Evolutionary conservation across 2,888 invertebrate species (phyloP).

Genomic region (Drosophila picticornis): DNA sequence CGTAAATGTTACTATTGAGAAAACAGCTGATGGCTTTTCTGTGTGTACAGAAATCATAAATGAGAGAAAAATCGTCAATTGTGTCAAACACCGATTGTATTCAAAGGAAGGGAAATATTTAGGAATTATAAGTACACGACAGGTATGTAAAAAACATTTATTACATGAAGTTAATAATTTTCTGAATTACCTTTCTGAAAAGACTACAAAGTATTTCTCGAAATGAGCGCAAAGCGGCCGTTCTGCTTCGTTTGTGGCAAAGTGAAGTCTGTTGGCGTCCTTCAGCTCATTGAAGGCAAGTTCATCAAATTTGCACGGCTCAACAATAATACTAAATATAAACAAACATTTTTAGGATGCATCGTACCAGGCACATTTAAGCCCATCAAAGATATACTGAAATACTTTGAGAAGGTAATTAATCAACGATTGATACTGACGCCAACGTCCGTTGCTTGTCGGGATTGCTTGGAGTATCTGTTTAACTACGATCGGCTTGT

Average conservation of each 20-base stretch:
- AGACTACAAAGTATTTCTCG: not conserved
- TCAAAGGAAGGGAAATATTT: not conserved
- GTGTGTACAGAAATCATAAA: conserved; percentile 47
- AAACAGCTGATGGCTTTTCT: conserved; percentile 32
- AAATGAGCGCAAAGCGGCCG: conserved; percentile 48
- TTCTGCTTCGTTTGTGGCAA: conserved; percentile 70
- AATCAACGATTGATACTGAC: conserved; percentile 60
- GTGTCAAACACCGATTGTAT: not conserved
- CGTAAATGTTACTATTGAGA: conserved; percentile 17
- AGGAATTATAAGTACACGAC: not conserved
- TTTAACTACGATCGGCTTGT: conserved; percentile 73
- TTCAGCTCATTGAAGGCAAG: conserved; percentile 55
- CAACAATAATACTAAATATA: not conserved
- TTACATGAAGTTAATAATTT: not conserved
- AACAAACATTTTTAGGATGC: conserved; percentile 52
- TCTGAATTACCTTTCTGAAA: not conserved
- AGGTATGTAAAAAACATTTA: not conserved
- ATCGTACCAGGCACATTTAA: conserved; percentile 69
- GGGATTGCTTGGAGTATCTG: conserved; percentile 68
- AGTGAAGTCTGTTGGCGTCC: conserved; percentile 65
- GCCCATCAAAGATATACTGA: conserved; percentile 66
- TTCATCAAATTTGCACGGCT: not conserved
- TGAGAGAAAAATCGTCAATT: conserved; percentile 14
- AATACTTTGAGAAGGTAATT: conserved; percentile 69
- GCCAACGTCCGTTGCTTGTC: conserved; percentile 65